Conservation (phyloP, 2,888 invertebrate genomes). For the Timandra comae region DNA sequence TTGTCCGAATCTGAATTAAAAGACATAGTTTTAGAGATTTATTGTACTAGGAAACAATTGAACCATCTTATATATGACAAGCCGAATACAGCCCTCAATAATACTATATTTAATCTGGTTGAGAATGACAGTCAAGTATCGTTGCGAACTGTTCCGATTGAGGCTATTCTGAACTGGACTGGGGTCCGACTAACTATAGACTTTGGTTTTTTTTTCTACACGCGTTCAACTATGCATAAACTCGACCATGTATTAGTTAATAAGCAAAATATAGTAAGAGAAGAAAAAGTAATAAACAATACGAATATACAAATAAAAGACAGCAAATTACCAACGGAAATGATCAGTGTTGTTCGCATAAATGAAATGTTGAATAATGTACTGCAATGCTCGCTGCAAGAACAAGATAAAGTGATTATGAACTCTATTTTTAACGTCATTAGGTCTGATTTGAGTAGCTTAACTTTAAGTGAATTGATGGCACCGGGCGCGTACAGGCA, state of each 20-base stretch:
- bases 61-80: conserved; percentile 7
- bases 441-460: conserved; percentile 19
- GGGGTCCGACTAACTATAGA: conserved; percentile 26
- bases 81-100: conserved; percentile 8
- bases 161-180: conserved; percentile 39
- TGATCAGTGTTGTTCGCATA: too few relatives aligned
- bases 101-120: conserved; percentile 38
- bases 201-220: conserved; percentile 20
- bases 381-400: too few relatives aligned
- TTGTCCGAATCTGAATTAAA: conserved; percentile 8
- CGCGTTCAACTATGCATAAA: conserved; percentile 24
- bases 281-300: conserved; percentile 4
- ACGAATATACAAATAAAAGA: conserved; percentile 9
- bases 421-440: conserved; percentile 17
- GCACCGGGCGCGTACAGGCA: conserved; percentile 21
- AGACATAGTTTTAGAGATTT: conserved; percentile 31
- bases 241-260: conserved; percentile 35
- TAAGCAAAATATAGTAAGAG: conserved; percentile 10
- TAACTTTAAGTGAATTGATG: conserved; percentile 6
- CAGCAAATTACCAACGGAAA: too few relatives aligned
- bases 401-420: too few relatives aligned
- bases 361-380: too few relatives aligned
- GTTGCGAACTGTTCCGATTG: conserved; percentile 14
- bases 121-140: conserved; percentile 7
- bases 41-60: conserved; percentile 31